phyloP scores from a whole-genome alignment of 2,888 invertebrate species.

The Cheilosia vulpina region DNA sequence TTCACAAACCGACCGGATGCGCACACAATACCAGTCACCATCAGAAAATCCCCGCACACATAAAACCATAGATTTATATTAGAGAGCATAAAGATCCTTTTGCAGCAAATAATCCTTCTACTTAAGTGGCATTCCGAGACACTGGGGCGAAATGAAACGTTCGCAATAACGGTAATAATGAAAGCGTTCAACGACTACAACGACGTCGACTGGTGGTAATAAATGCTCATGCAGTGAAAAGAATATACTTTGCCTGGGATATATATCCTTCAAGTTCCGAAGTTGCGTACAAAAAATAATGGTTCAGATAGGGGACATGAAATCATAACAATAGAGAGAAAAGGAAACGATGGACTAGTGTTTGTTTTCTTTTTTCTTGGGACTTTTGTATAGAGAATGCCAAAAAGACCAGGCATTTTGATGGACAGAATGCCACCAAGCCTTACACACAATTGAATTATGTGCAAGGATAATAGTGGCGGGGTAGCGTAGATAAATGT shows the following conservation, averaged over 20 bases:
- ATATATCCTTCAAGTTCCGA: constrained; percentile 34
- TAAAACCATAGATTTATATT: constrained; percentile 72
- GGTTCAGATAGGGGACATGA: not conserved
- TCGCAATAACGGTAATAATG: constrained; percentile 57
- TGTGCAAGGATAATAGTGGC: not conserved
- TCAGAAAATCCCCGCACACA: constrained; percentile 30
- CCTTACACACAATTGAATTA: not conserved
- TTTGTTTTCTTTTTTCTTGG: constrained; percentile 1
- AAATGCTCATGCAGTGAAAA: constrained; percentile 59
- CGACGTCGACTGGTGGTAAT: constrained; percentile 10
- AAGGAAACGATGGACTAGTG: not conserved
- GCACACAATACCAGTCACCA: constrained; percentile 34
- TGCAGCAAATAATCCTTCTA: constrained; percentile 66
- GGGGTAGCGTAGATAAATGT: too few relatives aligned
- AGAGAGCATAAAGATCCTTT: constrained; percentile 62
- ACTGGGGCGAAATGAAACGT: constrained; percentile 62
- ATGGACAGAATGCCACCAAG: not conserved
- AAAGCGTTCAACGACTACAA: constrained; percentile 37
- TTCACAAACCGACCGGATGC: not conserved
- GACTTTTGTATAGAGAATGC: constrained; percentile 1
- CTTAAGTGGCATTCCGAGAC: constrained; percentile 69
- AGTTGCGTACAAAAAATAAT: constrained; percentile 15
- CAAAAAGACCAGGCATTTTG: not conserved
- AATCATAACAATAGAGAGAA: constrained; percentile 22
- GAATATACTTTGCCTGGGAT: constrained; percentile 19